Evolutionary conservation across 2,797 vertebrate species (phyloP).

Genomic region (Ficedula albicollis): DNA sequence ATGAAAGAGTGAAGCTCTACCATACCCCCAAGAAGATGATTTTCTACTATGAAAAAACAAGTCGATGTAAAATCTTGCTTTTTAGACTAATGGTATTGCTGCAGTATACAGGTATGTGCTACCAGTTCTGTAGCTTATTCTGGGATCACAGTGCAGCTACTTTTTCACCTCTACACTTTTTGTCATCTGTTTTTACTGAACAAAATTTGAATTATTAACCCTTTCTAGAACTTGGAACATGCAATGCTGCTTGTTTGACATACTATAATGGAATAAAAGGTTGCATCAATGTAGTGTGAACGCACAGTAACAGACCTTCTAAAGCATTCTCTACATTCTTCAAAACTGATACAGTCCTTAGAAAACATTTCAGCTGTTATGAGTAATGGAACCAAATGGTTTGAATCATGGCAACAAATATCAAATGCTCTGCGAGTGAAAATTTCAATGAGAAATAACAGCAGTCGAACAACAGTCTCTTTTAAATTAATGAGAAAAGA

Average conservation of each 20-base stretch:
- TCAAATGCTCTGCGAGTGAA: background rate
- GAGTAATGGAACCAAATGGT: background rate
- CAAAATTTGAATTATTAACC: background rate
- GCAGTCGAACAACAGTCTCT: background rate
- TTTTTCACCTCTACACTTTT: background rate
- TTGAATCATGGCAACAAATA: background rate
- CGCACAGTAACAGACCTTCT: background rate
- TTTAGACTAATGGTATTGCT: background rate
- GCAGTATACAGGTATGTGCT: background rate
- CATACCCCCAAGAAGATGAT: background rate
- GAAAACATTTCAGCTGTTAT: conserved; percentile 7
- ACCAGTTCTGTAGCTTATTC: background rate
- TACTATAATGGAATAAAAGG: background rate
- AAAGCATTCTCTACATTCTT: background rate
- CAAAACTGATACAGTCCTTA: background rate
- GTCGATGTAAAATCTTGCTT: background rate
- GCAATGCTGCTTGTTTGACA: background rate
- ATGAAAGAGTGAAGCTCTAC: background rate
- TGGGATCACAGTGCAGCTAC: background rate
- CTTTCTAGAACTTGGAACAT: background rate
- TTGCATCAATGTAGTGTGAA: background rate
- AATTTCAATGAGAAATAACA: background rate
- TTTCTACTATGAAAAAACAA: background rate
- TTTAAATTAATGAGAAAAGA: background rate
- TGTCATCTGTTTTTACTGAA: background rate